Evolutionary conservation across 2,113 vertebrate genomes (phyloP), one percentile per base, ranked within the genome.

Genomic region (Daubentonia madagascariensis): DNA sequence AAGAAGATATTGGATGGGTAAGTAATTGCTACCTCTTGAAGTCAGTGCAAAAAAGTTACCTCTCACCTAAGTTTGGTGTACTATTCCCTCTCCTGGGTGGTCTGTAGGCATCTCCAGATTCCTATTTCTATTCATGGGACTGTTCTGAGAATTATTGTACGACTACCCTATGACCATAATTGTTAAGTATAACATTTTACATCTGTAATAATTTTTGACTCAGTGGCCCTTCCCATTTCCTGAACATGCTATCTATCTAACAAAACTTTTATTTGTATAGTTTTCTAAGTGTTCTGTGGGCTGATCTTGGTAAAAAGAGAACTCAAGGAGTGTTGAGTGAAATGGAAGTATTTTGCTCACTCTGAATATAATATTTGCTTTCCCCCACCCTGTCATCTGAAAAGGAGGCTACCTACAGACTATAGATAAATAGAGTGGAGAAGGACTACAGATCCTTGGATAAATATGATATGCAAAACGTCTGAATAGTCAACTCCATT

Each of bases 331-430:
- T 79, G 17, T 67, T 70, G 65, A 92, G 35, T 89, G 59, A 97
- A 94, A 89, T 72, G 8, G 30, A 61, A 97, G 48, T 45, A 91
- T 81, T 89, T 91, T 91, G 30, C 48, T 96, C 63, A 80, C 17
- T 91, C 54, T 73, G 79, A 94, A 88, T 85, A 67, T 65, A 54
- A 43, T 67, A 90, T 96, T 92, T 92, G 57, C 88, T 87, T 93
- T 94, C n/a, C 13, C 75, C 50, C 30, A 79, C 23, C 89, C n/a
- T 73, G 52, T 59, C 70, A 76, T 79, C 52, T 92, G 81, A 78
- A 94, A 95, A 89, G 80, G 73, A 96, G 61, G 87, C 83, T 94
- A 72, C 20, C 28, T 75, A 37, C 1, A 48, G 25, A 43, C 50
- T 35, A 18, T 83, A 92, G 70, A 78, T 30, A 95, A 87, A 81